phyloP scores from a whole-genome alignment of 2,888 invertebrate genomes.

The Phlogophora meticulosa region DNA sequence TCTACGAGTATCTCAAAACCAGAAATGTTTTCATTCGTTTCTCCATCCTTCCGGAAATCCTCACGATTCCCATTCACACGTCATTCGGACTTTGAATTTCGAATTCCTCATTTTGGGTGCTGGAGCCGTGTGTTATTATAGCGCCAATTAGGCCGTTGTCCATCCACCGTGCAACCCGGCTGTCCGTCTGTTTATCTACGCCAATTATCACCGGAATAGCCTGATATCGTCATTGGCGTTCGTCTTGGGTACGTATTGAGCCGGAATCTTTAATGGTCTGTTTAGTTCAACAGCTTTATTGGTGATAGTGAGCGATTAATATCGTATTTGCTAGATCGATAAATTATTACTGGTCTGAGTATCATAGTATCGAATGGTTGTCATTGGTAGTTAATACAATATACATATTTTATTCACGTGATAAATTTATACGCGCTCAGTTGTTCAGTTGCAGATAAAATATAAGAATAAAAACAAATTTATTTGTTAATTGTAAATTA shows the following conservation, averaged over 20 bases:
- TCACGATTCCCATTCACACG: conserved; percentile 37
- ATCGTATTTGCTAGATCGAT: conserved; percentile 12
- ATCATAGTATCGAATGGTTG: neutral
- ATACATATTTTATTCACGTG: too few species aligned
- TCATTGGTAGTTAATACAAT: neutral
- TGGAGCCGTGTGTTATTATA: conserved; percentile 52
- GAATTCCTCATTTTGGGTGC: conserved; percentile 41
- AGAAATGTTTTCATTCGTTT: conserved; percentile 32
- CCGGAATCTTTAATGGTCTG: conserved; percentile 54
- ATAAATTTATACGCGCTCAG: too few species aligned
- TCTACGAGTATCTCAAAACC: conserved; percentile 31
- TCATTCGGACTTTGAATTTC: conserved; percentile 32
- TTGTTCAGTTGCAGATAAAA: too few species aligned
- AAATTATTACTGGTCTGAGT: conserved; percentile 6
- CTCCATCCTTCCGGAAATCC: conserved; percentile 27
- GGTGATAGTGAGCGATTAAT: conserved; percentile 21
- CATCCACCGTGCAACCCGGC: conserved; percentile 42
- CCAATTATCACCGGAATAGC: conserved; percentile 57
- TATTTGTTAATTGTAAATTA: too few species aligned
- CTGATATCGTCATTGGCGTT: conserved; percentile 32
- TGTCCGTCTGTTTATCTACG: conserved; percentile 62
- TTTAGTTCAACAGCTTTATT: conserved; percentile 55
- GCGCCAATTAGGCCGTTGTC: conserved; percentile 56
- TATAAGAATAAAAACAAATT: too few species aligned
- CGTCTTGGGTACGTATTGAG: conserved; percentile 43